Evolutionary conservation across 2,797 vertebrate species (phyloP).

Genomic region (Phataginus tetradactyla): DNA sequence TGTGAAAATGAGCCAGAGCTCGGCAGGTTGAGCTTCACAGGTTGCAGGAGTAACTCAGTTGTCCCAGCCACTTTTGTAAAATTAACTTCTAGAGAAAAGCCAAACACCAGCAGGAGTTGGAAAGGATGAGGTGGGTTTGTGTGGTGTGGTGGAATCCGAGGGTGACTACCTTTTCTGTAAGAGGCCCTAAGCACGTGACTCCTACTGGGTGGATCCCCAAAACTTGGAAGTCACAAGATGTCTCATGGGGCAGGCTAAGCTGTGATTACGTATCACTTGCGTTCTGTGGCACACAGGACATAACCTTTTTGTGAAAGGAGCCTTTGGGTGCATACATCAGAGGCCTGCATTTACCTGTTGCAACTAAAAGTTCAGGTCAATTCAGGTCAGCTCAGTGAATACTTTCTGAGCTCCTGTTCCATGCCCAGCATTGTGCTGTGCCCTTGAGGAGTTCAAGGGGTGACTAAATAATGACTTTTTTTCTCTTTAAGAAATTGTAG

Average conservation of each 20-base stretch:
- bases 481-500: not conserved
- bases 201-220: not conserved
- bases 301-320: not conserved
- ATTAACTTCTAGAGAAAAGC: constrained; percentile 6
- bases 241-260: not conserved
- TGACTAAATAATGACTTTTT: not conserved
- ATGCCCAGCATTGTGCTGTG: not conserved
- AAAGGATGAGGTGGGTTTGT: not conserved
- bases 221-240: not conserved
- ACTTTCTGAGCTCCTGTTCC: not conserved
- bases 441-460: not conserved
- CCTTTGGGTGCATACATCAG: not conserved
- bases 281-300: not conserved
- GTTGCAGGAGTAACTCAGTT: not conserved
- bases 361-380: constrained; percentile 29
- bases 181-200: not conserved
- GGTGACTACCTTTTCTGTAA: not conserved
- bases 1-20: not conserved
- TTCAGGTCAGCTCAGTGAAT: not conserved
- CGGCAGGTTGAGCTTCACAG: not conserved
- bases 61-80: not conserved
- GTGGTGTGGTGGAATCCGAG: not conserved
- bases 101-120: accelerated
- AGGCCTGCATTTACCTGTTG: not conserved
- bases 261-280: not conserved